These are phyloP conservation scores for Elephas maximus DNA, from an alignment of 2,113 vertebrate genomes.

Conservation along the genomic window DNA sequence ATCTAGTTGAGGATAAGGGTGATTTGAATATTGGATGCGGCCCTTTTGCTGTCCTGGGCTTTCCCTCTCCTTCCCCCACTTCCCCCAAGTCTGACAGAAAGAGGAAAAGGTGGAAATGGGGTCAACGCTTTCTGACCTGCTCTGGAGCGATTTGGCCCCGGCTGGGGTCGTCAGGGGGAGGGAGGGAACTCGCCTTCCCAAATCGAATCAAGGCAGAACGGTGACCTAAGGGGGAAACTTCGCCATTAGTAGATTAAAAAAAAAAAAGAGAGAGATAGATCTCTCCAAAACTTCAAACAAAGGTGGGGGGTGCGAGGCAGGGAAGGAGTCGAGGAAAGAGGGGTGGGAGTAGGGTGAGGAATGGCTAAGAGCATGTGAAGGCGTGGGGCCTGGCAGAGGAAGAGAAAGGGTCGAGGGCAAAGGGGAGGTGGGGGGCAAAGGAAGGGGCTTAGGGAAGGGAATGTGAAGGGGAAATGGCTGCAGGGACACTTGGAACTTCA, in stretches of 20 bases:
- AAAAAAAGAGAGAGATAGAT: neutral
- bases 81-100: conserved; percentile 57
- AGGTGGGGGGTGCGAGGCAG: neutral
- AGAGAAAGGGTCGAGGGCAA: conserved; percentile 89
- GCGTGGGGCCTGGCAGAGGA: conserved; percentile 86
- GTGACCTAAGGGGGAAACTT: conserved; percentile 80
- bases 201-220: conserved; percentile 82
- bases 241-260: conserved; percentile 23
- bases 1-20: conserved; percentile 1
- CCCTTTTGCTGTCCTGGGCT: neutral
- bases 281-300: conserved; percentile 75
- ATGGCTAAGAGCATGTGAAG: neutral
- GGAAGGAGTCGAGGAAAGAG: neutral
- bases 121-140: conserved; percentile 78
- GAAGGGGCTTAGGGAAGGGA: conserved; percentile 49
- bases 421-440: conserved; percentile 84
- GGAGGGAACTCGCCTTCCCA: conserved; percentile 72
- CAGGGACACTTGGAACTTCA: neutral
- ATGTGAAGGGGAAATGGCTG: neutral
- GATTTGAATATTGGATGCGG: neutral
- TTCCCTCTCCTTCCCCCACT: neutral
- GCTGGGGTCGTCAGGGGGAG: conserved; percentile 58
- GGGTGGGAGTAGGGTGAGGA: neutral
- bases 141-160: conserved; percentile 11
- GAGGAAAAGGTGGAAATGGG: conserved; percentile 81